Percentiles rank a stretch among this genome's conserved stretches.
Evolutionary conservation across 1,140 invertebrate species (phyloP).

Genomic region (Drosophila auraria): DNA sequence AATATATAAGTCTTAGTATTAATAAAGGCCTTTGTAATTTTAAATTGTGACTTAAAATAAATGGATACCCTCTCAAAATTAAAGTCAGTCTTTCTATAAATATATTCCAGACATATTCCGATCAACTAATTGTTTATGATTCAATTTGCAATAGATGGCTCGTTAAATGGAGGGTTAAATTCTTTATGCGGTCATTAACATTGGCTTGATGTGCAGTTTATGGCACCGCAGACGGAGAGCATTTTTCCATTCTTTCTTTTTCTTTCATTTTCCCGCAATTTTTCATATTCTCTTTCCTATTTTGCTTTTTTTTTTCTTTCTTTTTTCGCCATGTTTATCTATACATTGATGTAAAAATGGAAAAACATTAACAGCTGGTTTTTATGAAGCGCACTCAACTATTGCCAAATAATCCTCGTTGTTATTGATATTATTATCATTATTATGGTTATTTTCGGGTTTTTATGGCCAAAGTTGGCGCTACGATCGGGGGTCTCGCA

Average conservation of each 20-base stretch:
- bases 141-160: conserved; percentile 59
- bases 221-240: conserved; percentile 24
- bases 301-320: background rate
- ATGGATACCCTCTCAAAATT: no score
- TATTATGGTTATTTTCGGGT: conserved; percentile 65
- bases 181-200: conserved; percentile 64
- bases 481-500: conserved; percentile 40
- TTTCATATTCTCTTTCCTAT: background rate
- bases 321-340: conserved; percentile 18
- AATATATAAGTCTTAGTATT: no score
- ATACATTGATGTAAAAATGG: conserved; percentile 56
- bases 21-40: no score
- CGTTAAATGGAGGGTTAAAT: conserved; percentile 60
- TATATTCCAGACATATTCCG: conserved; percentile 7
- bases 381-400: conserved; percentile 68
- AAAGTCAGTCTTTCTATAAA: background rate
- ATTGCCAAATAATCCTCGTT: conserved; percentile 66
- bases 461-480: conserved; percentile 69
- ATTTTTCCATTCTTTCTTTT: conserved; percentile 21
- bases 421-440: conserved; percentile 71
- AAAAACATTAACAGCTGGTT: conserved; percentile 71
- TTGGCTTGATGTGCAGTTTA: conserved; percentile 61
- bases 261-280: background rate
- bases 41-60: no score
- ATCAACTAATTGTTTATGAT: conserved; percentile 68